These are phyloP conservation scores for Petrocephalus microphthalmus DNA, from an alignment of 2,113 vertebrate species.

Conservation along the genomic window DNA sequence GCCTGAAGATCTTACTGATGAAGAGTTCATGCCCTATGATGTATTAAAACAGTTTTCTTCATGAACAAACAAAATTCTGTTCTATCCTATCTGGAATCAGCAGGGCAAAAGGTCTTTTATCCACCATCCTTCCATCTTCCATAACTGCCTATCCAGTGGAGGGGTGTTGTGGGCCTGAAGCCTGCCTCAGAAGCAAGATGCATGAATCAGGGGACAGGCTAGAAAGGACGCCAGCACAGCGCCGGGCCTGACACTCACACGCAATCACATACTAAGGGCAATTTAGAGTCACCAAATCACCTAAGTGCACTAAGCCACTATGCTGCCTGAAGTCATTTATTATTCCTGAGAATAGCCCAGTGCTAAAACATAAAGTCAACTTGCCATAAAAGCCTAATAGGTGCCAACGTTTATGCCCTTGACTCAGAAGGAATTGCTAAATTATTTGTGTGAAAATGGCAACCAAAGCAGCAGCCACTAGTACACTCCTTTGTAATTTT, in stretches of 20 bases:
- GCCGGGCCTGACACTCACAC: not conserved
- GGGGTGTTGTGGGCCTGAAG: not conserved
- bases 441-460: conserved; percentile 8
- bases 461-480: not conserved
- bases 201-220: not conserved
- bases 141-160: not conserved
- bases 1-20: not conserved
- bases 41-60: not conserved
- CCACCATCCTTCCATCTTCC: not conserved
- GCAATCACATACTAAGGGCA: not conserved
- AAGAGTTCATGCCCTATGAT: not conserved
- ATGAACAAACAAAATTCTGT: not conserved
- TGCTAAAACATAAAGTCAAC: conserved; percentile 15
- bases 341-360: conserved; percentile 11
- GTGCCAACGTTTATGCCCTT: conserved; percentile 30
- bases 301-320: not conserved
- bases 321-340: not conserved
- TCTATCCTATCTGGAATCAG: not conserved
- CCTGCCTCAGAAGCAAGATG: not conserved
- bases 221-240: not conserved
- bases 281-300: not conserved
- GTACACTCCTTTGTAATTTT: not conserved
- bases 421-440: conserved; percentile 7
- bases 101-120: not conserved
- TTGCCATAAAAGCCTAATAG: not conserved